Conservation (phyloP, 2,113 vertebrate genomes). For the Hippopotamus amphibius region DNA sequence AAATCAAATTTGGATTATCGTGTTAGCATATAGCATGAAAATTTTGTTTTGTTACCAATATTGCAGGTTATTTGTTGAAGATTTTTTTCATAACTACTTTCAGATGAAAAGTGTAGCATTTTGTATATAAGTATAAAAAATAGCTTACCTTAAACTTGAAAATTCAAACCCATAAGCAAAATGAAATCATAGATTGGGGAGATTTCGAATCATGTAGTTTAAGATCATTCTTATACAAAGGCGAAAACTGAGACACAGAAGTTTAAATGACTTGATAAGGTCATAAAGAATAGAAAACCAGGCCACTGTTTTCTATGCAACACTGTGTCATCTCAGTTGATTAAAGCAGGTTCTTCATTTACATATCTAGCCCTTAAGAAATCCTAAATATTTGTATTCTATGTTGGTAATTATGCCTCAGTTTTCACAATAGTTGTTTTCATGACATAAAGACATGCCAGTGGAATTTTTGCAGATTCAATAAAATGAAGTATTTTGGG, state of each 20-base stretch:
- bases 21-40: background rate
- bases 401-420: background rate
- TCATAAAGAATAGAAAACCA: background rate
- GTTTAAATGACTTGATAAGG: background rate
- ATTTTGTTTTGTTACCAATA: background rate
- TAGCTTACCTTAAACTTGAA: background rate
- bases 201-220: background rate
- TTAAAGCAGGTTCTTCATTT: background rate
- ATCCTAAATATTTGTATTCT: background rate
- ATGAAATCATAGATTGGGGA: background rate
- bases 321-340: background rate
- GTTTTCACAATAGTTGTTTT: background rate
- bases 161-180: background rate
- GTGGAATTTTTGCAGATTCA: background rate
- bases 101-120: background rate
- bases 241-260: background rate
- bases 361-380: background rate
- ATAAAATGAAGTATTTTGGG: background rate
- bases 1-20: background rate
- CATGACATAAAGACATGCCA: background rate
- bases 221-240: background rate
- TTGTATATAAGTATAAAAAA: constrained; percentile 32
- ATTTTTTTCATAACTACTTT: constrained; percentile 19
- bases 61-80: background rate
- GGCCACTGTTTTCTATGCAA: background rate